phyloP scores from a whole-genome alignment of 2,888 invertebrate genomes.

The Thymelicus lineola region DNA sequence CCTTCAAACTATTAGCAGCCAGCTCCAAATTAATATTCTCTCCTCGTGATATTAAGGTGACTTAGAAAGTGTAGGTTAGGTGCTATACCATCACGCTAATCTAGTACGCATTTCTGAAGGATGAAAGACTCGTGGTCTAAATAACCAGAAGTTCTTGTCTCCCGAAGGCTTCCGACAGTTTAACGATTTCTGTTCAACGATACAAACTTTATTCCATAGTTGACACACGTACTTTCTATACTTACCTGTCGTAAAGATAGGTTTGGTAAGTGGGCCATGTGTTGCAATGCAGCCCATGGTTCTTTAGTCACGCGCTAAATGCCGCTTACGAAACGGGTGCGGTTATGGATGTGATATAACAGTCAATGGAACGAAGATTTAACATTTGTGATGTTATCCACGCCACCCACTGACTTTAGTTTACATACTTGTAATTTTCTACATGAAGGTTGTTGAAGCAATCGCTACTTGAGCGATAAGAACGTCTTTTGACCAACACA shows the following conservation, averaged over 20 bases:
- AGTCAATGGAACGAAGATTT: neutral
- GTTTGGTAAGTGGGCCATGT: conserved; percentile 35
- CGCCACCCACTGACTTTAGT: neutral
- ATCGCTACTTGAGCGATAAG: neutral
- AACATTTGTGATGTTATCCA: conserved; percentile 8
- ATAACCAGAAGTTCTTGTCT: too few species aligned
- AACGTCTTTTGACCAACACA: neutral
- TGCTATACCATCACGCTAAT: too few species aligned
- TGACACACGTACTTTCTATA: conserved; percentile 24
- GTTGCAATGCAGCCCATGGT: conserved; percentile 32
- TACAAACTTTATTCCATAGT: too few species aligned
- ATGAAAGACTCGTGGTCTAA: too few species aligned
- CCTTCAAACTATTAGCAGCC: neutral
- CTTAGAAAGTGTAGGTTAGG: too few species aligned
- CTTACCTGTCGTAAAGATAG: conserved; percentile 36
- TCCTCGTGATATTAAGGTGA: too few species aligned
- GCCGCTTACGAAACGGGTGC: conserved; percentile 24
- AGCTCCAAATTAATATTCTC: neutral
- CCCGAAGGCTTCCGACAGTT: too few species aligned
- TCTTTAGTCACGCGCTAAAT: conserved; percentile 27
- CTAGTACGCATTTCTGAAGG: too few species aligned
- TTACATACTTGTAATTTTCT: neutral
- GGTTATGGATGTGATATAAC: conserved; percentile 13
- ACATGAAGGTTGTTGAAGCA: neutral
- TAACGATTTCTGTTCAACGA: too few species aligned